A percentile compares a stretch with the other conserved stretches of the same genome.
Evolutionary conservation across 2,797 vertebrate genomes (phyloP).

Genomic region (Micropoecilia bifurca): DNA sequence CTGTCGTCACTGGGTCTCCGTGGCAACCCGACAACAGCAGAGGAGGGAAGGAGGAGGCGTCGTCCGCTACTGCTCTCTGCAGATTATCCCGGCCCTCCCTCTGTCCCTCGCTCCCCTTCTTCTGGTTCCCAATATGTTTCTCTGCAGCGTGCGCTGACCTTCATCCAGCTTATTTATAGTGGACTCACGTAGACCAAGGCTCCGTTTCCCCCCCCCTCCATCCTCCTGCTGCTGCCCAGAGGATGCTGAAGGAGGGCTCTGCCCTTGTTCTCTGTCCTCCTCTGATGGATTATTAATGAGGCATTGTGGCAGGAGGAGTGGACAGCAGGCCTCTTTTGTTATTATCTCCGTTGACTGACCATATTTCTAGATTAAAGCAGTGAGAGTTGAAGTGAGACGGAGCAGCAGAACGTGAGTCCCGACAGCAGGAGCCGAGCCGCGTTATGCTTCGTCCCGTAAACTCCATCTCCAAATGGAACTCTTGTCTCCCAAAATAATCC

Average conservation of each 20-base stretch:
- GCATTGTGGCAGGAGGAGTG: slow-evolving; percentile 33
- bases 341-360: neutral
- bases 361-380: neutral
- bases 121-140: slow-evolving; percentile 53
- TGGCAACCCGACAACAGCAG: slow-evolving; percentile 64
- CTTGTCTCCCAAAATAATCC: neutral
- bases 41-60: slow-evolving; percentile 21
- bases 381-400: too few species aligned
- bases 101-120: slow-evolving; percentile 16
- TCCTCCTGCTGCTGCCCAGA: slow-evolving; percentile 35
- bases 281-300: slow-evolving; percentile 68
- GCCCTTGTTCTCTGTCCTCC: slow-evolving; percentile 62
- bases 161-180: slow-evolving; percentile 77
- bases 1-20: slow-evolving; percentile 68
- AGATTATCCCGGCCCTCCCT: slow-evolving; percentile 43
- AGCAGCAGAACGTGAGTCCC: neutral
- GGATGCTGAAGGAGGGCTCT: slow-evolving; percentile 56
- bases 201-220: neutral
- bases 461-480: neutral
- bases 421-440: neutral
- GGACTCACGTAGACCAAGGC: slow-evolving; percentile 66
- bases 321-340: slow-evolving; percentile 10
- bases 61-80: slow-evolving; percentile 50
- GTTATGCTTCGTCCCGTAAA: neutral
- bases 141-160: slow-evolving; percentile 69